phyloP scores from a whole-genome alignment of 2,113 vertebrate genomes.

The Tachysurus fulvidraco region DNA sequence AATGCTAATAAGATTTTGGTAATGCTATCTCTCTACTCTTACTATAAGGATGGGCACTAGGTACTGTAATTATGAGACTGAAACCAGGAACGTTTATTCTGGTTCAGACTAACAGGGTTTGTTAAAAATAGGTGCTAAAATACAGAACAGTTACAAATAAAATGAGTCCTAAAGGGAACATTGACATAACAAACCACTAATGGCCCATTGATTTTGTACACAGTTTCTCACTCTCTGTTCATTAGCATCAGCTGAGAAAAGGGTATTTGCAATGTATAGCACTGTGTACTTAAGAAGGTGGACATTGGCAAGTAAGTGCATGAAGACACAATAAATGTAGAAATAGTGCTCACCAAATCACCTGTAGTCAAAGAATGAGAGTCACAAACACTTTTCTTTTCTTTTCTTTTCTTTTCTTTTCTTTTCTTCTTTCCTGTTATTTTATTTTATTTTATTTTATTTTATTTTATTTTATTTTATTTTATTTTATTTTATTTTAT shows the following conservation, averaged over 20 bases:
- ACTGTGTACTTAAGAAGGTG: neutral
- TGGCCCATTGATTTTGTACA: slow-evolving; percentile 25
- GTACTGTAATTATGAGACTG: slow-evolving; percentile 9
- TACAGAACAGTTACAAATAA: neutral
- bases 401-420: neutral
- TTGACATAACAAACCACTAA: slow-evolving; percentile 20
- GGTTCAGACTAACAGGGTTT: neutral
- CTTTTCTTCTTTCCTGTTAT: neutral
- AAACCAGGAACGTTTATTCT: neutral
- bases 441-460: no score
- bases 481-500: no score
- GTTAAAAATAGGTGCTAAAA: no score
- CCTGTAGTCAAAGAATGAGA: neutral
- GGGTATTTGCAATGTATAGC: neutral
- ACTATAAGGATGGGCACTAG: neutral
- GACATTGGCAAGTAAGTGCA: neutral
- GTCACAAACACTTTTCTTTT: no score
- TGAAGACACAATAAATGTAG: neutral
- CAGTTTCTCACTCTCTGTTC: neutral
- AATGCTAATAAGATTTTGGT: slow-evolving; percentile 32
- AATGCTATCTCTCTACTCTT: neutral
- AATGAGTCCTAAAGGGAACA: neutral
- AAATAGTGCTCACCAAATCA: neutral
- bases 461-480: no score
- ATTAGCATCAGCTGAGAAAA: neutral